phyloP scores from a whole-genome alignment of 2,888 invertebrate species.

The Caenorhabditis sinica region DNA sequence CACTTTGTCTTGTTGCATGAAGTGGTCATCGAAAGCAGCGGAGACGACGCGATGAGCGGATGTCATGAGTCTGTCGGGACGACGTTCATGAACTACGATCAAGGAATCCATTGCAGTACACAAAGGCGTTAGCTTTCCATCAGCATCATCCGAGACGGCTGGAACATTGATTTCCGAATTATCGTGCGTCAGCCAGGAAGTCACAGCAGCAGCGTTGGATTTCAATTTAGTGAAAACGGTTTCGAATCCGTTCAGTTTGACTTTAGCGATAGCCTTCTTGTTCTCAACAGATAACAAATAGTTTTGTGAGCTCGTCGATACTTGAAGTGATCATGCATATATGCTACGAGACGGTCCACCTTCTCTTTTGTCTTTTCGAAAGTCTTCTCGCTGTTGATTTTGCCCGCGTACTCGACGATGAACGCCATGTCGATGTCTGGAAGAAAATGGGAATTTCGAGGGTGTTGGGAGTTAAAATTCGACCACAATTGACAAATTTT shows the following conservation, averaged over 20 bases:
- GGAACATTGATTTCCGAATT: slow-evolving; percentile 82
- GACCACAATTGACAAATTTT: not conserved
- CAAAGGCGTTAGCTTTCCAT: slow-evolving; percentile 86
- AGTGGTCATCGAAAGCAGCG: slow-evolving; percentile 85
- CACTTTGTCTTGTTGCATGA: slow-evolving; percentile 92
- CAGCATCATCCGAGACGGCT: slow-evolving; percentile 74
- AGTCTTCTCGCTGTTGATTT: slow-evolving; percentile 47
- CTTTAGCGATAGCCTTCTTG: slow-evolving; percentile 60
- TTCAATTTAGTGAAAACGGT: slow-evolving; percentile 66
- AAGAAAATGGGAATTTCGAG: not conserved
- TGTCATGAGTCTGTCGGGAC: slow-evolving; percentile 95
- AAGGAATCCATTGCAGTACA: slow-evolving; percentile 92
- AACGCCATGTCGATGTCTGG: slow-evolving; percentile 59
- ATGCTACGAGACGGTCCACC: slow-evolving; percentile 42
- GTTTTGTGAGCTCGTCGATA: slow-evolving; percentile 58
- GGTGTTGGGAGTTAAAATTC: not conserved
- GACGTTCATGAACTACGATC: slow-evolving; percentile 89
- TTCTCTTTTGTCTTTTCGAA: slow-evolving; percentile 45
- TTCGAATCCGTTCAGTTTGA: slow-evolving; percentile 70
- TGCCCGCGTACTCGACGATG: slow-evolving; percentile 52
- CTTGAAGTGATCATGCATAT: slow-evolving; percentile 63
- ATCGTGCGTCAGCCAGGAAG: slow-evolving; percentile 77
- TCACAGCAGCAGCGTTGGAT: slow-evolving; percentile 63
- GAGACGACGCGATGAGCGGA: slow-evolving; percentile 90
- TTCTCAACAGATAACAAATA: slow-evolving; percentile 66